Conservation (phyloP, 2,113 vertebrate species). For the Tenebrosternarchus preto region DNA sequence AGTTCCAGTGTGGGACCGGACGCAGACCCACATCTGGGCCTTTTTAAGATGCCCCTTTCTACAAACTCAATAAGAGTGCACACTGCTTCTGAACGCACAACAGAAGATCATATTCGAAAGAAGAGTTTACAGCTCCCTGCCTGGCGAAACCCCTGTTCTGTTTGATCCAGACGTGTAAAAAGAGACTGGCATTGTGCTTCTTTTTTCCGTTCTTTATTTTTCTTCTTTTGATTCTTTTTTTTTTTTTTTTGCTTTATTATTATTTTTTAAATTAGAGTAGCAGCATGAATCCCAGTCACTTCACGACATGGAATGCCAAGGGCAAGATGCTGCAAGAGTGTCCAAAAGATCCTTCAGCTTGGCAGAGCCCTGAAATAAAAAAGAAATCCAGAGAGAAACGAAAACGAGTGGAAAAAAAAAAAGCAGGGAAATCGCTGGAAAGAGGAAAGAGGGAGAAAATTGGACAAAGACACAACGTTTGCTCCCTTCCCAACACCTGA, state of each 20-base stretch:
- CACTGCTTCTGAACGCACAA: constrained; percentile 38
- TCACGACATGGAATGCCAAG: background rate
- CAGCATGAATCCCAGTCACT: background rate
- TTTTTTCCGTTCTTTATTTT: background rate
- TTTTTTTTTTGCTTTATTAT: background rate
- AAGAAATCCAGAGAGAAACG: background rate
- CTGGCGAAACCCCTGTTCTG: background rate
- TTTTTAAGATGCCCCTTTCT: constrained; percentile 46
- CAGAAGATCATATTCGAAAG: constrained; percentile 18
- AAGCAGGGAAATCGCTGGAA: constrained; percentile 34
- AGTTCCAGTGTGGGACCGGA: constrained; percentile 30
- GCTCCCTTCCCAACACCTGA: constrained; percentile 68
- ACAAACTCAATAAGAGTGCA: constrained; percentile 44
- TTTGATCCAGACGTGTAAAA: background rate
- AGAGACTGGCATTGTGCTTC: background rate
- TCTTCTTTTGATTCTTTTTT: background rate
- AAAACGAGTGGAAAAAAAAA: background rate
- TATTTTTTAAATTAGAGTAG: background rate
- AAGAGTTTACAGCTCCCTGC: background rate
- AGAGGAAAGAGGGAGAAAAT: constrained; percentile 3
- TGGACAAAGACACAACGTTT: constrained; percentile 56
- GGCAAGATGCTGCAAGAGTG: background rate
- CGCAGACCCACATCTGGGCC: constrained; percentile 48
- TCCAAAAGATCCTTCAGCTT: background rate
- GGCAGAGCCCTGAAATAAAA: background rate